Percentiles rank a stretch among this genome's conserved stretches.
Conservation (phyloP, 2,797 vertebrate genomes). For the Sternotherus odoratus region DNA sequence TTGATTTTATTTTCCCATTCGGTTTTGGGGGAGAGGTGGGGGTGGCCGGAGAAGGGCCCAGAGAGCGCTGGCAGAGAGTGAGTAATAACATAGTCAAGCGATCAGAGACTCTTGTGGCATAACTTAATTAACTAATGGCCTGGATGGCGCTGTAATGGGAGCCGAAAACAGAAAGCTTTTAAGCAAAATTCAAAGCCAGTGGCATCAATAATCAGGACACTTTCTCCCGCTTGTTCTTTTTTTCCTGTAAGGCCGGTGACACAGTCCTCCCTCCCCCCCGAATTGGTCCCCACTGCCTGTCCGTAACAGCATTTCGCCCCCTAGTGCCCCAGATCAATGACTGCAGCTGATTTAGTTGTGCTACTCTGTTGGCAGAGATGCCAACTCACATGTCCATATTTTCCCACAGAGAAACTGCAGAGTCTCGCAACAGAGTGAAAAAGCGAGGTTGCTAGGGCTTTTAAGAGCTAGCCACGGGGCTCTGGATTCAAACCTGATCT, state of each 20-base stretch:
- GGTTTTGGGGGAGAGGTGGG: neutral
- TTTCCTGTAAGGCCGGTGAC: constrained; percentile 31
- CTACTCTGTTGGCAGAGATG: neutral
- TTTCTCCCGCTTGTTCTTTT: neutral
- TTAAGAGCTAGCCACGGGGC: neutral
- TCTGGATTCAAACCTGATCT: neutral
- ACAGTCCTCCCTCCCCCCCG: neutral
- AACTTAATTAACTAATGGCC: constrained; percentile 82
- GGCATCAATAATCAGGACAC: constrained; percentile 59
- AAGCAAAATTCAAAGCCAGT: constrained; percentile 71
- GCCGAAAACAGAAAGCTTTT: constrained; percentile 71
- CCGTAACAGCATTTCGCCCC: constrained; percentile 58
- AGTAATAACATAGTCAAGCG: constrained; percentile 58
- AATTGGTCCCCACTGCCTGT: neutral
- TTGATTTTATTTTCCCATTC: constrained; percentile 49
- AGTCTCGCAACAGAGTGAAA: neutral
- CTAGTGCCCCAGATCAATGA: constrained; percentile 48
- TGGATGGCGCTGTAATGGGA: constrained; percentile 62
- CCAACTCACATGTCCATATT: neutral
- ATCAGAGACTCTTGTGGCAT: constrained; percentile 57
- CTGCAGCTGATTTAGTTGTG: neutral
- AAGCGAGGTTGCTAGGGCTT: neutral
- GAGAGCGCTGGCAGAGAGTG: constrained; percentile 48
- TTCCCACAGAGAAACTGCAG: neutral
- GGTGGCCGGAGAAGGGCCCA: neutral